Evolutionary conservation across 2,797 vertebrate species (phyloP).

Genomic region (Parauchenoglanis ngamensis): DNA sequence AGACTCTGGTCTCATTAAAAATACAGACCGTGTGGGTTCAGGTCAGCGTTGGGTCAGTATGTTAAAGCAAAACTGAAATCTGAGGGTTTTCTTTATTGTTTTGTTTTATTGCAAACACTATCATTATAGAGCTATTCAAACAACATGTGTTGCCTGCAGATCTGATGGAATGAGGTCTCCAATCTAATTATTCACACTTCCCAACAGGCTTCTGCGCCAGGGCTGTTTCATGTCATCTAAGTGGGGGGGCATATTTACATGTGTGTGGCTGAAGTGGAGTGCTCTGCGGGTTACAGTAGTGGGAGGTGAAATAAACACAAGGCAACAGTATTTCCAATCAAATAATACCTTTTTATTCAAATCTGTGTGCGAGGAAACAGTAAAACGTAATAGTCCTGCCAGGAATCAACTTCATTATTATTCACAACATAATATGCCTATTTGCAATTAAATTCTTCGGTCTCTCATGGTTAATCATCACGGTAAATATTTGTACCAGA

Average conservation of each 20-base stretch:
- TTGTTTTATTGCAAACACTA: not conserved
- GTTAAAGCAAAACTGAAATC: not conserved
- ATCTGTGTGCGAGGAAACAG: constrained; percentile 9
- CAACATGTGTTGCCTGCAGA: constrained; percentile 11
- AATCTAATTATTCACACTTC: constrained; percentile 22
- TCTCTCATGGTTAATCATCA: constrained; percentile 30
- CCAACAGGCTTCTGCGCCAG: constrained; percentile 24
- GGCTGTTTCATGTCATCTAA: constrained; percentile 14
- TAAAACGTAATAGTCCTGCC: not conserved
- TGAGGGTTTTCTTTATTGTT: not conserved
- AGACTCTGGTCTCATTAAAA: not conserved
- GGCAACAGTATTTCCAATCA: not conserved
- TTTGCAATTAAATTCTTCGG: not conserved
- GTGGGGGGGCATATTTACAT: constrained; percentile 42
- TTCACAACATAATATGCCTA: not conserved
- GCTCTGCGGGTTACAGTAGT: constrained; percentile 17
- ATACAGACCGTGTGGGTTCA: not conserved
- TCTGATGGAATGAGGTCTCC: constrained; percentile 26
- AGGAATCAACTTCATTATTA: not conserved
- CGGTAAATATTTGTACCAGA: constrained; percentile 11
- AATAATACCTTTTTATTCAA: constrained; percentile 13
- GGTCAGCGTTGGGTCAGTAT: not conserved
- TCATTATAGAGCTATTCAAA: constrained; percentile 17
- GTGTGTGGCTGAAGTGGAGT: constrained; percentile 8
- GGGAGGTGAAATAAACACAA: constrained; percentile 10